Conservation (phyloP, 1,140 invertebrate genomes). For the Tenebrio molitor region DNA sequence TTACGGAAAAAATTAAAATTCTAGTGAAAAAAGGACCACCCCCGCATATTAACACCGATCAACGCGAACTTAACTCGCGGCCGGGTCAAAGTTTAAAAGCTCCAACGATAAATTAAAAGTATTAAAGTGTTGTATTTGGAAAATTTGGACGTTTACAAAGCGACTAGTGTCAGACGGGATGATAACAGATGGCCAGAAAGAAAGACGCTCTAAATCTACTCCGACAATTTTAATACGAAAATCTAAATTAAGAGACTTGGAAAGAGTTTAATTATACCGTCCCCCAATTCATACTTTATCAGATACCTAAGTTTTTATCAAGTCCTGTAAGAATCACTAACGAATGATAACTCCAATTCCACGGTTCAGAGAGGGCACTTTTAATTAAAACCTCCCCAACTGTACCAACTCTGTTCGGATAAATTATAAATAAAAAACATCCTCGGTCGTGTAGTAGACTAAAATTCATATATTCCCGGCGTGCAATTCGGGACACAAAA, state of each 20-base stretch:
- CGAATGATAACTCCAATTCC: background rate
- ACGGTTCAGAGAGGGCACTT: background rate
- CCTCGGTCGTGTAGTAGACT: background rate
- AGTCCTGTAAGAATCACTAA: background rate
- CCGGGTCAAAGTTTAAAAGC: background rate
- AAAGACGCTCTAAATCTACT: conserved; percentile 42
- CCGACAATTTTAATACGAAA: conserved; percentile 43
- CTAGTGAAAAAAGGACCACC: background rate
- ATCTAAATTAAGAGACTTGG: conserved; percentile 17
- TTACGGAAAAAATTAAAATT: conserved; percentile 11
- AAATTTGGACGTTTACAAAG: conserved; percentile 17
- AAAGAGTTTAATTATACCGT: conserved; percentile 27
- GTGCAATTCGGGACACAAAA: conserved; percentile 25
- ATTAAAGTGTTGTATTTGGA: conserved; percentile 14
- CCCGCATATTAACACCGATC: conserved; percentile 2
- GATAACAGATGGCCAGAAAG: conserved; percentile 48
- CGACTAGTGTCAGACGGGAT: conserved; percentile 11
- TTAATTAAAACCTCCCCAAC: background rate
- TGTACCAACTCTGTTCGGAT: too few species aligned
- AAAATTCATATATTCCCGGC: conserved; percentile 20
- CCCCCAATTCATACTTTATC: conserved; percentile 1
- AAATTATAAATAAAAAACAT: background rate
- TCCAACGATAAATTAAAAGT: conserved; percentile 10
- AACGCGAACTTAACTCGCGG: conserved; percentile 1
- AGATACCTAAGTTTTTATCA: conserved; percentile 3